Conservation (phyloP, 2,888 invertebrate species). For the Heteropelma amictum region DNA sequence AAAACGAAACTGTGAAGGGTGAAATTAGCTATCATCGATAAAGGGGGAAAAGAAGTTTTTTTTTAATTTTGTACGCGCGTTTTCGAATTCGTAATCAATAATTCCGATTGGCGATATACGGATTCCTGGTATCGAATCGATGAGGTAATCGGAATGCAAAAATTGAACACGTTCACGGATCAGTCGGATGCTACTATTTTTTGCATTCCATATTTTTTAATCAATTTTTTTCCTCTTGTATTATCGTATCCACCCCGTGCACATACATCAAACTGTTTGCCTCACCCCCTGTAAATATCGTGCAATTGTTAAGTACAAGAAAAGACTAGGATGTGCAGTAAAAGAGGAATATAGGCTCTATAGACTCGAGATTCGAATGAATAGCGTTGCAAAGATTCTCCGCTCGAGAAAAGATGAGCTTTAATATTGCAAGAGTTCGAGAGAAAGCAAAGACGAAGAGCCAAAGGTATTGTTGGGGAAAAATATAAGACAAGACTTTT, state of each 20-base stretch:
- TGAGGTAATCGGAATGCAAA: no score
- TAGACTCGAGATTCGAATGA: constrained; percentile 16
- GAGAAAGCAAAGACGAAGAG: not conserved
- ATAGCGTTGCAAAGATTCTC: constrained; percentile 32
- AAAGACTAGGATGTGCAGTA: not conserved
- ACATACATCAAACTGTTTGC: not conserved
- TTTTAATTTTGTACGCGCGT: no score
- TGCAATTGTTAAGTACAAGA: constrained; percentile 11
- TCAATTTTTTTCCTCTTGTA: constrained; percentile 3
- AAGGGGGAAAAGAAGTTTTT: no score
- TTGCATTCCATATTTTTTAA: constrained; percentile 13
- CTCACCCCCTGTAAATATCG: constrained; percentile 1
- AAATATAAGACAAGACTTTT: not conserved
- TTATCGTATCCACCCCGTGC: not conserved
- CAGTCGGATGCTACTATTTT: no score
- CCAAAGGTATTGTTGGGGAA: not conserved
- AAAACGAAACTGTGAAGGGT: no score
- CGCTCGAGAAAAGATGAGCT: constrained; percentile 10
- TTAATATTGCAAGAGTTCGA: constrained; percentile 18
- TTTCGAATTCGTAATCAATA: no score
- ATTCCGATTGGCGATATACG: no score
- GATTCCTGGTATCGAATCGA: no score
- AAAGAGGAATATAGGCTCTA: not conserved
- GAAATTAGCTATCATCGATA: no score
- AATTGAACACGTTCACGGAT: no score